phyloP scores from a whole-genome alignment of 2,888 invertebrate genomes.

The Andrena camellia region DNA sequence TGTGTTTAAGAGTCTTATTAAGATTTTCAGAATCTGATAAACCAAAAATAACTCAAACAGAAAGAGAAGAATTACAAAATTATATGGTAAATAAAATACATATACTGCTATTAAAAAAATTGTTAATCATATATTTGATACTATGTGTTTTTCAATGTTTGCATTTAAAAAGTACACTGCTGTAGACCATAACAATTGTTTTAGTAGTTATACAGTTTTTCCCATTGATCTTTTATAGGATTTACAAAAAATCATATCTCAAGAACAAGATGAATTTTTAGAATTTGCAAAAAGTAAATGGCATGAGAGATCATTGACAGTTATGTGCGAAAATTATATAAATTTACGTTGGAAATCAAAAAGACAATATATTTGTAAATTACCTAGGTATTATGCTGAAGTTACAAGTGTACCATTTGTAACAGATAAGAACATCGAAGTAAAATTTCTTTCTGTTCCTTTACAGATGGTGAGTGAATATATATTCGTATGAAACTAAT shows the following conservation, averaged over 20 bases:
- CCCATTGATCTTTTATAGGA: slow-evolving; percentile 39
- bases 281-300: slow-evolving; percentile 72
- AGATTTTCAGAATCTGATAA: slow-evolving; percentile 67
- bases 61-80: slow-evolving; percentile 66
- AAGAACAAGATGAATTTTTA: slow-evolving; percentile 76
- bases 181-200: not conserved
- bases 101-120: not conserved
- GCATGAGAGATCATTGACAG: slow-evolving; percentile 52
- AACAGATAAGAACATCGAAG: slow-evolving; percentile 63
- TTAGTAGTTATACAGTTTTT: not conserved
- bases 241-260: slow-evolving; percentile 59
- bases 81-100: slow-evolving; percentile 68
- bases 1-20: slow-evolving; percentile 70
- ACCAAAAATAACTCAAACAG: slow-evolving; percentile 55
- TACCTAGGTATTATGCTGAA: slow-evolving; percentile 76
- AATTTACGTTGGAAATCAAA: slow-evolving; percentile 72
- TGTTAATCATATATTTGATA: not conserved
- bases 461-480: slow-evolving; percentile 67
- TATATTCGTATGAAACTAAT: not conserved
- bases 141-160: not conserved
- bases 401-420: slow-evolving; percentile 71
- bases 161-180: not conserved
- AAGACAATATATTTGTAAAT: slow-evolving; percentile 50
- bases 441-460: slow-evolving; percentile 64
- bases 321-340: slow-evolving; percentile 68